phyloP scores from a whole-genome alignment of 1,140 invertebrate species.

The Pogonomyrmex barbatus region DNA sequence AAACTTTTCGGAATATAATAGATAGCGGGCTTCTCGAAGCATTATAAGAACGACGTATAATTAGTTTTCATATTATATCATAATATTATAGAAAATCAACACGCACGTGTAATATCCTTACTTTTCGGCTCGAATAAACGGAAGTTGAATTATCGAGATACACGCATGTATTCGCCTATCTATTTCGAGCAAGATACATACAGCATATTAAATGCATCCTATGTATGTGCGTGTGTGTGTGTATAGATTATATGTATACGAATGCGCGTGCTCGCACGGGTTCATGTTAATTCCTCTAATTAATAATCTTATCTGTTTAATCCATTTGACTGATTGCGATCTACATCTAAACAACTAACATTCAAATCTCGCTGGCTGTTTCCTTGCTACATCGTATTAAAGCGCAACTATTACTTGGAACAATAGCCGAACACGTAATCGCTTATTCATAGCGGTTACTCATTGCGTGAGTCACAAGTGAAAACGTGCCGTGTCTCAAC shows the following conservation, averaged over 20 bases:
- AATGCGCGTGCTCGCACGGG: not conserved
- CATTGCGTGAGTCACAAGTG: constrained; percentile 30
- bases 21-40: not conserved
- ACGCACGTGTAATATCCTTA: not conserved
- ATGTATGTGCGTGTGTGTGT: too few species aligned
- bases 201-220: not conserved
- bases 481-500: not conserved
- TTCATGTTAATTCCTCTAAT: constrained; percentile 16
- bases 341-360: not conserved
- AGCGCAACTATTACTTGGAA: not conserved
- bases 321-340: not conserved
- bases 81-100: not conserved
- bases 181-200: not conserved
- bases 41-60: constrained; percentile 18
- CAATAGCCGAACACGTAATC: constrained; percentile 25
- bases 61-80: constrained; percentile 6
- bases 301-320: constrained; percentile 6
- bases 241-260: too few species aligned
- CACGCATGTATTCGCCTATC: not conserved
- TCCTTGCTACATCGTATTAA: not conserved
- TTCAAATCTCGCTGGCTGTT: not conserved
- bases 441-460: constrained; percentile 22
- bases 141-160: constrained; percentile 6
- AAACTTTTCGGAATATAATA: constrained; percentile 13
- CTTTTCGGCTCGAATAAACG: not conserved